Conservation (phyloP, 2,888 invertebrate species). For the Blera fallax region DNA sequence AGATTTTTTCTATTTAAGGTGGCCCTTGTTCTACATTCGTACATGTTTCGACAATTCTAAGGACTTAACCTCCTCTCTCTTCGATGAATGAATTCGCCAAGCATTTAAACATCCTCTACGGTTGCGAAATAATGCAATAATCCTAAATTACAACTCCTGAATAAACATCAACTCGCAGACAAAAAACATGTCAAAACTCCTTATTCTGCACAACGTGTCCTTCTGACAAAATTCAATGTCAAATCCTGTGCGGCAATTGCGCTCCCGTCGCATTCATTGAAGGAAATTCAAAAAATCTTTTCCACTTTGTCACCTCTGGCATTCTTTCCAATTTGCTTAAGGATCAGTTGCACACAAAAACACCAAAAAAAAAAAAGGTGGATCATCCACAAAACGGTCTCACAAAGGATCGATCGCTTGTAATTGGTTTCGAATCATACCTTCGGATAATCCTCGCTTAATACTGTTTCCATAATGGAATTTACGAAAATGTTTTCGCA, state of each 20-base stretch:
- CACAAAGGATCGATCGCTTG: slow-evolving; percentile 58
- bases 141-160: slow-evolving; percentile 58
- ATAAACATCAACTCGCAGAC: slow-evolving; percentile 50
- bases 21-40: too few species aligned
- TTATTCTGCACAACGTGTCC: slow-evolving; percentile 23
- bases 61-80: too few species aligned
- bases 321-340: slow-evolving; percentile 60
- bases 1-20: too few species aligned
- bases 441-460: slow-evolving; percentile 67
- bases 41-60: too few species aligned
- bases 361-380: slow-evolving; percentile 29
- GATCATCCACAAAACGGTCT: slow-evolving; percentile 61
- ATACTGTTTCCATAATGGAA: slow-evolving; percentile 70
- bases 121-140: slow-evolving; percentile 47
- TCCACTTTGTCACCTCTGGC: slow-evolving; percentile 78
- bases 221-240: slow-evolving; percentile 44
- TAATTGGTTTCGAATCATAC: slow-evolving; percentile 72
- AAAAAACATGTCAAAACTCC: slow-evolving; percentile 63
- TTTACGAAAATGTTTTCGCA: slow-evolving; percentile 69
- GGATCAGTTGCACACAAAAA: slow-evolving; percentile 62
- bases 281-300: slow-evolving; percentile 74
- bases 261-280: slow-evolving; percentile 34
- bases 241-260: slow-evolving; percentile 16
- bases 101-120: neutral
- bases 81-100: neutral